phyloP scores from a whole-genome alignment of 2,888 invertebrate genomes.

The Dolomedes plantarius region DNA sequence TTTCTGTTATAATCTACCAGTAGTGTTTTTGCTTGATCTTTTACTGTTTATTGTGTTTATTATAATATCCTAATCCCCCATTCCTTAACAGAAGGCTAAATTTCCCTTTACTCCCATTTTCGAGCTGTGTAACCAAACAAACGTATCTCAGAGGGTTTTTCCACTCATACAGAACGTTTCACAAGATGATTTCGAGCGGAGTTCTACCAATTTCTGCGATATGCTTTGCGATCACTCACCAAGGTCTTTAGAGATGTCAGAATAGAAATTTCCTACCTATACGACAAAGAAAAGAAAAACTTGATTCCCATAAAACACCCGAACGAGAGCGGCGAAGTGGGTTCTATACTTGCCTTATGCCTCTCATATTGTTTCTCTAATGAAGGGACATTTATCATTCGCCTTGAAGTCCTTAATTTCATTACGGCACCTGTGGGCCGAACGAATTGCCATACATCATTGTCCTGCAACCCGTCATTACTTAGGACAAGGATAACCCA shows the following conservation, averaged over 20 bases:
- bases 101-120: no score
- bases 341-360: background rate
- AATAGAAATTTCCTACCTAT: background rate
- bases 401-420: slow-evolving; percentile 49
- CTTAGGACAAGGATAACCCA: slow-evolving; percentile 34
- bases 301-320: background rate
- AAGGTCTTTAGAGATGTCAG: background rate
- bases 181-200: no score
- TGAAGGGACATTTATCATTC: slow-evolving; percentile 15
- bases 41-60: no score
- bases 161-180: no score
- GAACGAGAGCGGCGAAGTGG: background rate
- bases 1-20: no score
- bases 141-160: no score
- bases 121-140: no score
- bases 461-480: slow-evolving; percentile 48
- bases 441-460: slow-evolving; percentile 39
- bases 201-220: no score
- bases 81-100: no score
- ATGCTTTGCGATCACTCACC: background rate
- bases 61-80: no score
- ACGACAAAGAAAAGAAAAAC: background rate
- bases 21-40: no score
- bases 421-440: slow-evolving; percentile 51
- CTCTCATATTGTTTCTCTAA: slow-evolving; percentile 11